Conservation (phyloP, 2,797 vertebrate species). For the Dicrostonyx torquatus region DNA sequence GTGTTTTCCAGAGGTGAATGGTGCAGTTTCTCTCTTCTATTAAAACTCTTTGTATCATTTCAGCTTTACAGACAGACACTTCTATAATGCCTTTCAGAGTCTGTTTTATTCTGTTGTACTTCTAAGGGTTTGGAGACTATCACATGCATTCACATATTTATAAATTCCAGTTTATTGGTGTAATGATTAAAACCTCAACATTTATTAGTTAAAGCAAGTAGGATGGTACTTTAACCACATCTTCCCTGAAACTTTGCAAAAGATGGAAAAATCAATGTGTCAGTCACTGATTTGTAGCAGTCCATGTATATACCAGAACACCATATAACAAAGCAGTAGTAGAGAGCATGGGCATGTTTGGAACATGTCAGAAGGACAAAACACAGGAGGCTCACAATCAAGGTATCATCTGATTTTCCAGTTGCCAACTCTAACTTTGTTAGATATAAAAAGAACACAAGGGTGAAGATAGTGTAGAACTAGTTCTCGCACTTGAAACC, state of each 20-base stretch:
- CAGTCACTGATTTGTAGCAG: background rate
- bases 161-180: background rate
- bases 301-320: background rate
- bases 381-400: background rate
- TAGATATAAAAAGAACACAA: background rate
- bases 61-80: conserved; percentile 56
- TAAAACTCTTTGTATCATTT: conserved; percentile 70
- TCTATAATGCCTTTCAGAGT: conserved; percentile 62
- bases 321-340: background rate
- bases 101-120: background rate
- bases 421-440: background rate
- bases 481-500: background rate
- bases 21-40: conserved; percentile 65
- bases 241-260: background rate
- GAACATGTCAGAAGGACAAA: background rate
- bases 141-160: conserved; percentile 1
- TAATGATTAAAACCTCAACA: background rate
- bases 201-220: background rate
- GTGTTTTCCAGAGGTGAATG: conserved; percentile 71
- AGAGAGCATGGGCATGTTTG: background rate
- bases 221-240: background rate
- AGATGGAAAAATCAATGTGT: background rate
- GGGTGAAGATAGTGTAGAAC: background rate
- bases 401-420: background rate
- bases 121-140: conserved; percentile 28